Conservation (phyloP, 2,888 invertebrate genomes). For the Dicycla oo region DNA sequence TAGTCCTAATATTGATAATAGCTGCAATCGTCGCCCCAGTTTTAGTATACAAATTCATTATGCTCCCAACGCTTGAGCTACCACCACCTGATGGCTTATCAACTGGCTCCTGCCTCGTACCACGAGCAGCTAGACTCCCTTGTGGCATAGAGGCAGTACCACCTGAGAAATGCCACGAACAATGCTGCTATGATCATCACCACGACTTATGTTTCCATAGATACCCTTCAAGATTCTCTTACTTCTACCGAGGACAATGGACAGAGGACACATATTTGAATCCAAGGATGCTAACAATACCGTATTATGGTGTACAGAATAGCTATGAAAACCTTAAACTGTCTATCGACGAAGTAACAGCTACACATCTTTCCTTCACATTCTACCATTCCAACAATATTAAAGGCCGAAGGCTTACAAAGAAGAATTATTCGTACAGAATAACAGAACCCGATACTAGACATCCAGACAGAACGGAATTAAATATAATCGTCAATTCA, state of each 20-base stretch:
- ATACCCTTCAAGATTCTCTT: constrained; percentile 88
- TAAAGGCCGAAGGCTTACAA: constrained; percentile 70
- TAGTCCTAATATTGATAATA: constrained; percentile 71
- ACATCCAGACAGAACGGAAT: constrained; percentile 64
- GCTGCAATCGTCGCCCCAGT: constrained; percentile 75
- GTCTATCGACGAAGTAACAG: constrained; percentile 81
- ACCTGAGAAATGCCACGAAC: constrained; percentile 79
- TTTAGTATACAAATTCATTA: constrained; percentile 79
- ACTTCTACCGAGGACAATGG: constrained; percentile 80
- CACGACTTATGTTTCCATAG: constrained; percentile 87
- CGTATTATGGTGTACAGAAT: constrained; percentile 73
- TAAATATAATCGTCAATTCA: constrained; percentile 75
- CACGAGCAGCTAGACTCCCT: constrained; percentile 75
- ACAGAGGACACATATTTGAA: constrained; percentile 75
- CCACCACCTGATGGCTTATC: constrained; percentile 83
- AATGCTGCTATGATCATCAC: constrained; percentile 88
- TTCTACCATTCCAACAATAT: constrained; percentile 77
- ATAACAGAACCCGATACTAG: constrained; percentile 68
- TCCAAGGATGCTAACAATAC: constrained; percentile 78
- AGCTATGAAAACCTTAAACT: constrained; percentile 75
- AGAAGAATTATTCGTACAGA: constrained; percentile 76
- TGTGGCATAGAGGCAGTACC: constrained; percentile 80
- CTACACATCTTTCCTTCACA: constrained; percentile 79
- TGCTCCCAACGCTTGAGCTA: constrained; percentile 71
- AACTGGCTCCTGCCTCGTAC: constrained; percentile 81